Base-by-base conservation (phyloP, 2,888 invertebrate genomes). In the Deilephila porcellus region DNA sequence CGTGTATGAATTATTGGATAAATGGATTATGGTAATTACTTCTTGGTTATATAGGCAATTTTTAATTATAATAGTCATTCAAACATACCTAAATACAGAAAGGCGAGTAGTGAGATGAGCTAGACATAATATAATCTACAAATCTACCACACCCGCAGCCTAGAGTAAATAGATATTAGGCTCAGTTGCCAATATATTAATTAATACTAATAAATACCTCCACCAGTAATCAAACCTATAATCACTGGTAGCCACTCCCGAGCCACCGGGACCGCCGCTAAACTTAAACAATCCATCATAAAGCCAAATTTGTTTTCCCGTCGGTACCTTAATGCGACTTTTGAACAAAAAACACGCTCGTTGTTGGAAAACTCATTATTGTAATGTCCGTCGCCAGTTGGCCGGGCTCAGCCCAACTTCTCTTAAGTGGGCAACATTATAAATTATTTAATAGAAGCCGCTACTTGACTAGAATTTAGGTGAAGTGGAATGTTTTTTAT, bases 371-470 rank as follows among this genome's bases (percentile, higher is more conserved):
- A 89, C 89, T 92, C 91, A 88, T 94, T 93, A 93, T 89, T 85
- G 89, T 93, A 94, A 94, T 93, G 88, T 84, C 82, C 84, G 89
- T 90, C 92, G 91, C 87, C 91, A 92, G 91, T 90, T 93, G 93
- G 90, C 77, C 81, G 75, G 81, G 78, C 82, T 78, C 71, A 72
- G 72, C 62, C 64, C 52, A 80, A 82, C 76, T 82, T 80, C 74
- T 70, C 83, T 79, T 82, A 82, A 82, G 81, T 82, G 83, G 79
- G 76, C 77, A 74, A 74, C 76, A 78, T 79, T 81, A 82, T 84
- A 82, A 79, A 85, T 84, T 84, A 83, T 85, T 83, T 78, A 82
- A 79, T 80, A 85, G 79, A 71, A 32, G 70, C 32, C 59, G 4
- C n/a, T n/a, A 34, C 70, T 70, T 34, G 25, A 25, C 34, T 34